Base-by-base conservation (phyloP, 1,140 invertebrate genomes). In the Habropoda laboriosa region DNA sequence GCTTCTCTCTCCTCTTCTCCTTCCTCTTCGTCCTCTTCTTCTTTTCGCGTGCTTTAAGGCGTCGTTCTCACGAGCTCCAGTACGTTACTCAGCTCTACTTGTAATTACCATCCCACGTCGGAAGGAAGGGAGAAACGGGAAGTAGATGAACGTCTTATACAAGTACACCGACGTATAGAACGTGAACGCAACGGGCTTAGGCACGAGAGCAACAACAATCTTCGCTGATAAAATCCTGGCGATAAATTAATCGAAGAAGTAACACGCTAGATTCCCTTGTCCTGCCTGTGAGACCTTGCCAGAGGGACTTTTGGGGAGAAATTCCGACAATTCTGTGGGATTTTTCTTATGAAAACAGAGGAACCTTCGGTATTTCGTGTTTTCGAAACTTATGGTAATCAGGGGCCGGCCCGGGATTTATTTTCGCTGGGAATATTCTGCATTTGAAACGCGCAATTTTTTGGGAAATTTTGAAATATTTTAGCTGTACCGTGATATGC, bases 21-120 rank as follows among this genome's bases (percentile, higher is more conserved):
- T 21, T 61, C 40, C 18, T 67, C 30, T n/a, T 49, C n/a, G 51
- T 24, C 49, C 16, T 13, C 76, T 58, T 35, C 67, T 61, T 76
- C 67, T 51, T 67, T 63, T 45, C 55, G 51, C 40, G 66, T 57
- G 80, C 57, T 77, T 79, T 60, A 85, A 85, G 71, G 35, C 58
- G 83, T 58, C 75, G 70, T 76, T 86, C 83, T 86, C 85, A 82
- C 72, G 80, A 38, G 61, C 58, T 68, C 45, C 73, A 61, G 51
- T 40, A 73, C 73, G 73, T 70, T 85, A 70, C 77, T 45, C 70
- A 53, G 51, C 61, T 68, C 70, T 66, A 70, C 80, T 86, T 70
- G 80, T 86, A 85, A 86, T 86, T 82, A 82, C 80, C 83, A 30
- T 80, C 38, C 71, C 67, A 58, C 61, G 83, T 73, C 53, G 63